Evolutionary conservation across 2,888 invertebrate genomes (phyloP).

Genomic region (Anticlea derivata): DNA sequence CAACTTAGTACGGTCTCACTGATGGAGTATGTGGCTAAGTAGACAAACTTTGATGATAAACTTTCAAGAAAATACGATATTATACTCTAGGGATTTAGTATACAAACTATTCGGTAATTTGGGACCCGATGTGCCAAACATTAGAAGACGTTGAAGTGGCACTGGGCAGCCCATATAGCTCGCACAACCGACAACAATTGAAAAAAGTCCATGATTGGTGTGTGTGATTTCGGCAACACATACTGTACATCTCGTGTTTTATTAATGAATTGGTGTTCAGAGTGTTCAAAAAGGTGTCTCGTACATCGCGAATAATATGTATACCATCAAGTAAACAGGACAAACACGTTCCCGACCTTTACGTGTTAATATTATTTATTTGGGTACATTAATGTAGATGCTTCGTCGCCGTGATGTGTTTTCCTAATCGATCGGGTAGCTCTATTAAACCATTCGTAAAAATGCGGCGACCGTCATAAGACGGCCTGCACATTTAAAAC

Average conservation of each 20-base stretch:
- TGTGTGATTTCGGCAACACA: conserved; percentile 2
- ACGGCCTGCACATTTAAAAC: no score
- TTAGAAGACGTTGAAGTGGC: no score
- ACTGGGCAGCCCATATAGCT: no score
- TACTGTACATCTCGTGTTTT: conserved; percentile 7
- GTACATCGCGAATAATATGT: conserved; percentile 12
- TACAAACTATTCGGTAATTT: background rate
- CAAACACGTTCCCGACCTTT: conserved; percentile 11
- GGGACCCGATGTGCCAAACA: background rate
- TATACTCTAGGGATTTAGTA: background rate
- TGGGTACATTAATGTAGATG: conserved; percentile 11
- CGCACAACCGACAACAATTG: no score
- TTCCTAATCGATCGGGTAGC: conserved; percentile 4
- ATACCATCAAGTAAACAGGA: conserved; percentile 18
- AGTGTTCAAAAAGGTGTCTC: conserved; percentile 17
- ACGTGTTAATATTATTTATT: conserved; percentile 16
- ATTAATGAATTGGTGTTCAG: conserved; percentile 23
- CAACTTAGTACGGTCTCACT: conserved; percentile 15
- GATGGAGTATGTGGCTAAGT: conserved; percentile 21
- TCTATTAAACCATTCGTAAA: no score
- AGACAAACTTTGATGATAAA: conserved; percentile 19
- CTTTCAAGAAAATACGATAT: conserved; percentile 6
- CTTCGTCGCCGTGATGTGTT: conserved; percentile 12
- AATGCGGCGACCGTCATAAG: no score
- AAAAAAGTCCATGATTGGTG: no score